Evolutionary conservation across 2,888 invertebrate species (phyloP).

Genomic region (Troilus luridus): DNA sequence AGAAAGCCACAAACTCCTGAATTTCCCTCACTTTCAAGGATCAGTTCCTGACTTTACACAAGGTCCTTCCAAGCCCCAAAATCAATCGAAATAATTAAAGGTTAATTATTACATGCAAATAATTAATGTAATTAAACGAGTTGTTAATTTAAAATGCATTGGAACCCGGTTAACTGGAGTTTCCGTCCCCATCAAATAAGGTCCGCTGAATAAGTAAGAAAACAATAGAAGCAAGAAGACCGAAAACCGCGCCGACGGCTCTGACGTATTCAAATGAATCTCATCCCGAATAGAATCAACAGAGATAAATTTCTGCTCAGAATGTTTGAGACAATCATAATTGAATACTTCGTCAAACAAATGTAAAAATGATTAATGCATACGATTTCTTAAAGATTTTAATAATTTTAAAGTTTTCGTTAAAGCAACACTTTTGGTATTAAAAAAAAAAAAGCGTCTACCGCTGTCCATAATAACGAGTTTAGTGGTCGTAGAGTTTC

Average conservation of each 20-base stretch:
- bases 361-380: no score
- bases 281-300: neutral
- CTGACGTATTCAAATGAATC: constrained; percentile 10
- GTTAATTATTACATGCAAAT: neutral
- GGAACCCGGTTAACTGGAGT: neutral
- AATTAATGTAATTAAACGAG: neutral
- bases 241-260: neutral
- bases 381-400: no score
- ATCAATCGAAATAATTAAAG: neutral
- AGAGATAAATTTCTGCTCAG: neutral
- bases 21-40: neutral
- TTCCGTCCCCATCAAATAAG: neutral
- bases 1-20: no score
- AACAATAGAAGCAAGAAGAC: neutral
- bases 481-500: no score
- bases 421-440: no score
- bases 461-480: no score
- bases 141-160: neutral
- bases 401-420: no score
- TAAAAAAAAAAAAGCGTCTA: no score
- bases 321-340: no score
- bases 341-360: no score
- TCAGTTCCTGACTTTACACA: neutral
- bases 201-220: neutral
- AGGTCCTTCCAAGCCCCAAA: neutral